phyloP scores from a whole-genome alignment of 2,113 vertebrate species.

The Solenodon paradoxus region DNA sequence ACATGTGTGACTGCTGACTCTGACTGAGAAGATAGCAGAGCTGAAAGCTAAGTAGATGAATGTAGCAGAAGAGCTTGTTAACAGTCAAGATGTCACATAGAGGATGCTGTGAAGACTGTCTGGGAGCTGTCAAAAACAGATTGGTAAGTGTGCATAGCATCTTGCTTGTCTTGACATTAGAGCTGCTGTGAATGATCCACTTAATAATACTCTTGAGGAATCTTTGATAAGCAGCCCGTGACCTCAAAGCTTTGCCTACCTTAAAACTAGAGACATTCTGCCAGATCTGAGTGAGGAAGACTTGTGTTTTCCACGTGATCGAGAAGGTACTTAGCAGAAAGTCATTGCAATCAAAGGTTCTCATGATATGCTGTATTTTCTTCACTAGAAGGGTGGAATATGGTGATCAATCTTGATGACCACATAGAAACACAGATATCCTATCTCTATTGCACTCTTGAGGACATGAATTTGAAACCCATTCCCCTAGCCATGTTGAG shows the following conservation, averaged over 20 bases:
- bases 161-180: constrained; percentile 32
- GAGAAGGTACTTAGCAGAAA: neutral
- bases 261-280: neutral
- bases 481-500: neutral
- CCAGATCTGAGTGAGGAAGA: neutral
- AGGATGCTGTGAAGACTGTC: neutral
- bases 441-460: neutral
- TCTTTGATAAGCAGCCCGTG: neutral
- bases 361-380: neutral
- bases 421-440: neutral
- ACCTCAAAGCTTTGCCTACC: neutral
- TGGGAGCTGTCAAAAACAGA: constrained; percentile 19
- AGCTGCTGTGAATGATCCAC: neutral
- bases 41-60: constrained; percentile 14
- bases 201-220: constrained; percentile 20
- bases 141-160: neutral
- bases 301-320: neutral
- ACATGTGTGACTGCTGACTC: neutral
- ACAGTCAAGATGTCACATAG: neutral
- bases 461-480: neutral
- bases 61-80: constrained; percentile 16
- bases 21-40: neutral
- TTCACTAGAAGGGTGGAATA: neutral
- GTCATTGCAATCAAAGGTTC: neutral
- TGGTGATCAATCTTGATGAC: neutral